Percentiles rank a stretch among this genome's conserved stretches.
These are phyloP conservation scores for Phylloscopus collybita DNA, from an alignment of 2,797 vertebrate genomes.

Conservation along the genomic window DNA sequence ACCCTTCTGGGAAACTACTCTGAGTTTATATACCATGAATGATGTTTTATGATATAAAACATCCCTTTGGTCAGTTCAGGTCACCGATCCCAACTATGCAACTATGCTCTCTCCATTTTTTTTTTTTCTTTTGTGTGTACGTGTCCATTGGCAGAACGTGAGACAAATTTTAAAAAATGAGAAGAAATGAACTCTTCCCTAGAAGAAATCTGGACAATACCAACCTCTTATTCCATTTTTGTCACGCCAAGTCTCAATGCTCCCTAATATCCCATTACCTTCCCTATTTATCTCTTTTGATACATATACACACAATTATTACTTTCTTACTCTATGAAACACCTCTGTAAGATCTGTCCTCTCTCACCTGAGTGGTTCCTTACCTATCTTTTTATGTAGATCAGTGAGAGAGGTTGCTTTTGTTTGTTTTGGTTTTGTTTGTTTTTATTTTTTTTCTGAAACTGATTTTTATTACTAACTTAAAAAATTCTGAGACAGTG, in stretches of 20 bases:
- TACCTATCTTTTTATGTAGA: not conserved
- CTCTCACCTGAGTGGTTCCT: not conserved
- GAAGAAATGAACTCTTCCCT: not conserved
- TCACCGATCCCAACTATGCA: not conserved
- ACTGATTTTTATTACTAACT: not conserved
- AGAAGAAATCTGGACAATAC: not conserved
- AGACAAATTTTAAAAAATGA: not conserved
- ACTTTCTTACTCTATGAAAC: not conserved
- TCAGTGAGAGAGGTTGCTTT: not conserved
- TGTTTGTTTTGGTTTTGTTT: too few relatives aligned
- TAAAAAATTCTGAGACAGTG: not conserved
- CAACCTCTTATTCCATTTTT: not conserved
- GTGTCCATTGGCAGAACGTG: not conserved
- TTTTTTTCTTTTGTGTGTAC: not conserved
- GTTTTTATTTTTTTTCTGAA: not conserved
- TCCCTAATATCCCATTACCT: not conserved
- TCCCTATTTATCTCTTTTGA: not conserved
- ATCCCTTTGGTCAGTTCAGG: not conserved
- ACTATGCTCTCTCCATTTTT: not conserved
- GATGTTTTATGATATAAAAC: not conserved
- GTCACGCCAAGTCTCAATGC: not conserved
- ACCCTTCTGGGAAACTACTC: not conserved
- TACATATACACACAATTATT: not conserved
- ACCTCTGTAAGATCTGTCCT: not conserved
- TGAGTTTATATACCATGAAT: not conserved